Base-by-base conservation (phyloP, 2,797 vertebrate species). In the Numenius phaeopus region DNA sequence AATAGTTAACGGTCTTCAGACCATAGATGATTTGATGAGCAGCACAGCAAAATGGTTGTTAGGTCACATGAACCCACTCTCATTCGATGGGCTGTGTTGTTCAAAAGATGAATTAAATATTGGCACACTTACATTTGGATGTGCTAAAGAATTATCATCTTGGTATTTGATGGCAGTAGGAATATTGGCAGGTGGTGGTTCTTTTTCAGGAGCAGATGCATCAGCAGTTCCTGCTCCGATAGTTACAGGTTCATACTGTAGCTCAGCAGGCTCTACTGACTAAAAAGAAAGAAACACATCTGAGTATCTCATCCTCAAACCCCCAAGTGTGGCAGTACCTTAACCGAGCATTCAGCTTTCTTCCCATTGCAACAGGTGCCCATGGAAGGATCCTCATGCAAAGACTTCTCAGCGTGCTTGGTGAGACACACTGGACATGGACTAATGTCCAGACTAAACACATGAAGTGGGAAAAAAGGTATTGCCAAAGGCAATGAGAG, bases 151-250 rank as follows among this genome's bases (percentile, higher is more conserved):
- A 93, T 99, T 99, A 34, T 96, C 99, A 79, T 99, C 99, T 76
- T 99, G 99, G 90, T 99, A 99, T 88, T 99, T 99, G 96, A 99
- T 99, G 62, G 98, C 96, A 32, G 98, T 98, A 46, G 99, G 99
- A 59, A 99, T 97, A 90, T 32, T 96, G 95, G 96, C 66, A 46
- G 98, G 44, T 12, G 99, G 98, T 29, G 97, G 92, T 64, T 98
- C 98, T 21, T 97, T 98, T 16, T 97, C 98, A 17, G 54, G 58
- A 34, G 77, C 93, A 22, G 98, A 88, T 0, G 95, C 72, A 5
- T 98, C 98, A 4, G 49, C 11, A 44, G 50, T 39, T 94, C 91
- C 32, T 9, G 62, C 86, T 98, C 98, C 98, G 17, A 94, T 8
- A 2, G 42, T 27, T 24, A 67, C 42, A 4, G 97, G 46, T 34